Conservation (phyloP, 2,888 invertebrate genomes). For the Tiliacea citrago region DNA sequence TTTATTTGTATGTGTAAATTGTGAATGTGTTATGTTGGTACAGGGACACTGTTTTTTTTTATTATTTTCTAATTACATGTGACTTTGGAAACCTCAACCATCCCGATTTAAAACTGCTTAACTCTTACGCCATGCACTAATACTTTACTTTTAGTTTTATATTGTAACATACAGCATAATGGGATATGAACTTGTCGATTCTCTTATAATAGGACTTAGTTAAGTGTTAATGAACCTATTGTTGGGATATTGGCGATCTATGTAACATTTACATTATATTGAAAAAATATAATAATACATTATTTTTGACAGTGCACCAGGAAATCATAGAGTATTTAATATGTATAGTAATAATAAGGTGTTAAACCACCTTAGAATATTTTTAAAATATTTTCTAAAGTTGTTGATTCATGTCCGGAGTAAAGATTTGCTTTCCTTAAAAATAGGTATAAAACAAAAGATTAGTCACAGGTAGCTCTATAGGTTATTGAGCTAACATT, state of each 20-base stretch:
- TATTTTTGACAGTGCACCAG: conserved; percentile 78
- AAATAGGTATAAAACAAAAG: conserved; percentile 80
- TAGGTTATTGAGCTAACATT: conserved; percentile 84
- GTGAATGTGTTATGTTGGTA: conserved; percentile 75
- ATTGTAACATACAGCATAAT: conserved; percentile 78
- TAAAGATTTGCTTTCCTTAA: conserved; percentile 82
- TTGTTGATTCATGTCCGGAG: conserved; percentile 82
- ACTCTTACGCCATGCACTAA: conserved; percentile 70
- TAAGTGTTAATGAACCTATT: conserved; percentile 79
- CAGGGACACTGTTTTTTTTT: conserved; percentile 69
- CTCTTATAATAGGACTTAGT: conserved; percentile 75
- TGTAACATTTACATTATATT: conserved; percentile 69
- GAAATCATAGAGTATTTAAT: conserved; percentile 74
- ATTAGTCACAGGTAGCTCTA: conserved; percentile 86
- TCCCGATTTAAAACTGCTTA: conserved; percentile 75
- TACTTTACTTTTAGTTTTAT: conserved; percentile 71
- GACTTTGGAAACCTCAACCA: conserved; percentile 85
- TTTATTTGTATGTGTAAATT: conserved; percentile 75
- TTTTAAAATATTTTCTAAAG: conserved; percentile 85
- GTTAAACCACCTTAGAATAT: conserved; percentile 76
- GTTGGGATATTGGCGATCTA: conserved; percentile 76
- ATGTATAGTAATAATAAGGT: conserved; percentile 79
- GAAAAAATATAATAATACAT: conserved; percentile 75
- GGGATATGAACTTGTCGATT: conserved; percentile 72
- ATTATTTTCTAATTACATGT: conserved; percentile 71